Percentiles rank a stretch among this genome's conserved stretches.
These are phyloP conservation scores for Sesamia inferens DNA, from an alignment of 2,888 invertebrate genomes.

Conservation along the genomic window DNA sequence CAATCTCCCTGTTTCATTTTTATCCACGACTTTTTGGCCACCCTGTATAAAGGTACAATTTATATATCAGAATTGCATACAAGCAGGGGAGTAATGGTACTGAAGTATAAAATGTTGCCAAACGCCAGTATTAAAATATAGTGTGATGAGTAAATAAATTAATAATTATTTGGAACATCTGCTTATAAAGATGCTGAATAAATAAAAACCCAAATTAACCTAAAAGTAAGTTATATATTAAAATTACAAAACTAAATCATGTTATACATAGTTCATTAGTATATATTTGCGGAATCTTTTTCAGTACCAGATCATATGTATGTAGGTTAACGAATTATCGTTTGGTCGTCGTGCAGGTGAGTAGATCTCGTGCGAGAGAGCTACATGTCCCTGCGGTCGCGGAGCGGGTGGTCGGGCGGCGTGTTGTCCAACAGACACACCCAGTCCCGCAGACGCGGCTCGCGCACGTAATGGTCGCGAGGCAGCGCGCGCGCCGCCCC, in stretches of 20 bases:
- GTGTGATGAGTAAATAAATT: background rate
- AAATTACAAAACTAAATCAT: slow-evolving; percentile 16
- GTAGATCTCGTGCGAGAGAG: background rate
- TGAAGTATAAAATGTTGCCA: background rate
- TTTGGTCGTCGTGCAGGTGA: background rate
- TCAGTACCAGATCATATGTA: background rate
- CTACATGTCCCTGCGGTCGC: slow-evolving; percentile 52
- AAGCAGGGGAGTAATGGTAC: background rate
- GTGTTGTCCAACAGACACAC: slow-evolving; percentile 91
- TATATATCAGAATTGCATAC: too few species aligned
- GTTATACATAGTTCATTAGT: slow-evolving; percentile 3
- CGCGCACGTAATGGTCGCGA: slow-evolving; percentile 93
- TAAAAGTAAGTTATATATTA: slow-evolving; percentile 24
- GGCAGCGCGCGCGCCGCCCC: slow-evolving; percentile 92
- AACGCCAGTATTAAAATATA: background rate
- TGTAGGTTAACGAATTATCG: slow-evolving; percentile 3
- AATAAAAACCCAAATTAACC: background rate
- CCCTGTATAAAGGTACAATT: too few species aligned
- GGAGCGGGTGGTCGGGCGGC: slow-evolving; percentile 77
- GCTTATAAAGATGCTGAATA: too few species aligned
- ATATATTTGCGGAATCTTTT: background rate
- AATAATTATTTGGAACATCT: background rate
- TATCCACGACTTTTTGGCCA: too few species aligned
- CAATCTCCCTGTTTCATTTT: too few species aligned
- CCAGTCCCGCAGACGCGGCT: slow-evolving; percentile 95